Evolutionary conservation across 2,888 invertebrate species (phyloP).

Genomic region (Azorinus chamasolen): DNA sequence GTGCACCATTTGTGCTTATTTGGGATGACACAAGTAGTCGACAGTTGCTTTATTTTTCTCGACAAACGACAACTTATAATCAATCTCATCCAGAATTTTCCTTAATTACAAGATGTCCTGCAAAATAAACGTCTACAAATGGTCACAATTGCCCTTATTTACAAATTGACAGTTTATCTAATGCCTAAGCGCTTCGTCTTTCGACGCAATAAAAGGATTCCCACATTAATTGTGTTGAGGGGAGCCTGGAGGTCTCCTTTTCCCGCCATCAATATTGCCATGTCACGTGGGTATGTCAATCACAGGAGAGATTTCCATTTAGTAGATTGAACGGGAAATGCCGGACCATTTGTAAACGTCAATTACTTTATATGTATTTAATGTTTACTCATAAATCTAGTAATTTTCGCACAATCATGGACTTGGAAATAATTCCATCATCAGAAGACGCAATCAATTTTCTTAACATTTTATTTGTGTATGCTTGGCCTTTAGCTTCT

Average conservation of each 20-base stretch:
- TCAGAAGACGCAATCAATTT: conserved; percentile 61
- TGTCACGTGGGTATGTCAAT: conserved; percentile 66
- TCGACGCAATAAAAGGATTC: conserved; percentile 65
- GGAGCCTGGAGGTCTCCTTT: conserved; percentile 64
- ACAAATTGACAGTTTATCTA: conserved; percentile 66
- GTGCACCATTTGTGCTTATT: too few species aligned
- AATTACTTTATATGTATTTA: conserved; percentile 72
- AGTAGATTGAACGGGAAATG: conserved; percentile 61
- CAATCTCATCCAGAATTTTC: conserved; percentile 41
- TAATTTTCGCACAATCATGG: conserved; percentile 68
- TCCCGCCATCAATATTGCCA: conserved; percentile 65
- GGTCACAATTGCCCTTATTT: conserved; percentile 65
- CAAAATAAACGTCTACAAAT: conserved; percentile 63
- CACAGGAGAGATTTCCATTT: conserved; percentile 64
- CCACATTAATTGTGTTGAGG: conserved; percentile 62
- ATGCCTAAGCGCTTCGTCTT: conserved; percentile 50
- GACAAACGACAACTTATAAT: conserved; percentile 37
- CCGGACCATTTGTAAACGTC: conserved; percentile 68
- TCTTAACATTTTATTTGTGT: conserved; percentile 68
- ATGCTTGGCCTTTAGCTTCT: conserved; percentile 65
- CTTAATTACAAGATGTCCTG: conserved; percentile 63
- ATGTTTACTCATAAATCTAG: conserved; percentile 70
- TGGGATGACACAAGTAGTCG: too few species aligned
- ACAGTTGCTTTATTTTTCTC: conserved; percentile 1
- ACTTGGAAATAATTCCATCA: conserved; percentile 63